phyloP scores from a whole-genome alignment of 1,140 invertebrate species.

The Procambarus clarkii region DNA sequence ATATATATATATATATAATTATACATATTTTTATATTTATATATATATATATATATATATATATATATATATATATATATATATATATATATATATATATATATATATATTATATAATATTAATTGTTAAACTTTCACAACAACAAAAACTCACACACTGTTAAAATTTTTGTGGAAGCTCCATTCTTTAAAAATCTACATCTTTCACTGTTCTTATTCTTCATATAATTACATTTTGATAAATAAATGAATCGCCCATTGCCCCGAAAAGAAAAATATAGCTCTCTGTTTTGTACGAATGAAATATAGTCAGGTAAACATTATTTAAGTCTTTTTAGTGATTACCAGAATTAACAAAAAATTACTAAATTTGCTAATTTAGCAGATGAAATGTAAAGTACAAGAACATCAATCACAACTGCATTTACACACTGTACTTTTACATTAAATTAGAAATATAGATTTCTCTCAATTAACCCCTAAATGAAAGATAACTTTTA shows the following conservation, averaged over 20 bases:
- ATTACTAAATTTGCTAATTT: neutral
- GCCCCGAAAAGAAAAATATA: too few species aligned
- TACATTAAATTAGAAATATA: constrained; percentile 17
- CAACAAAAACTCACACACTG: neutral
- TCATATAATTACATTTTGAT: neutral
- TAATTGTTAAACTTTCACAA: too few species aligned
- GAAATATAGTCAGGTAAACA: too few species aligned
- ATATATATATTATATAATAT: constrained; percentile 4
- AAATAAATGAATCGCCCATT: neutral
- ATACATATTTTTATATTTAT: too few species aligned
- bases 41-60: neutral
- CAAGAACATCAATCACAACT: neutral
- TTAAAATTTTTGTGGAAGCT: neutral
- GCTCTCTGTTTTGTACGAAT: too few species aligned
- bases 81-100: neutral
- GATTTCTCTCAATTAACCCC: constrained; percentile 9
- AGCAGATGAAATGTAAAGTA: neutral
- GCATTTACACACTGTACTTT: constrained; percentile 15
- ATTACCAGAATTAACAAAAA: neutral
- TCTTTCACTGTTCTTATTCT: neutral
- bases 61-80: neutral
- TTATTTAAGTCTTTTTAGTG: neutral
- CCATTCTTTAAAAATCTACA: neutral
- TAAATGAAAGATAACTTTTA: constrained; percentile 3
- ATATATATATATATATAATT: neutral